These are phyloP conservation scores for Sympetrum striolatum DNA, from an alignment of 2,888 invertebrate species.

Conservation along the genomic window DNA sequence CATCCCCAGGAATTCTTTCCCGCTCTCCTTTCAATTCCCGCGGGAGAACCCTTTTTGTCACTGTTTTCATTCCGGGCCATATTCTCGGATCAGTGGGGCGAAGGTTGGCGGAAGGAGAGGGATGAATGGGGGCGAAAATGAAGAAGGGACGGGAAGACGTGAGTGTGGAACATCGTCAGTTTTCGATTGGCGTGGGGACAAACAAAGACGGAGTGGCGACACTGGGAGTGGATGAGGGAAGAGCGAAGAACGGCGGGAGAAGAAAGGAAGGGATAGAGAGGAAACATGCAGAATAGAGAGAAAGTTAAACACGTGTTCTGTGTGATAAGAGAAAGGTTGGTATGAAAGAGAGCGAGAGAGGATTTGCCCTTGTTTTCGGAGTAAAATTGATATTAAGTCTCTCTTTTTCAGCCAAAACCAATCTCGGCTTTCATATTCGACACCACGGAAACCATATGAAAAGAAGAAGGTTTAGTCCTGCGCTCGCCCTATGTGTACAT, in stretches of 20 bases:
- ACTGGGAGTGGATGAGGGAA: neutral
- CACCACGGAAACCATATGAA: neutral
- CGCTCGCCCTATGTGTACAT: no score
- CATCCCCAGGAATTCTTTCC: conserved; percentile 2
- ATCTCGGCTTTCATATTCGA: no score
- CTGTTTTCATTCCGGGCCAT: neutral
- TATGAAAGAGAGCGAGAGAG: no score
- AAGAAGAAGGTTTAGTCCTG: no score
- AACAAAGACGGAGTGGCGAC: neutral
- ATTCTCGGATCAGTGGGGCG: conserved; percentile 1
- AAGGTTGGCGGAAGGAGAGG: neutral
- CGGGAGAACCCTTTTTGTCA: conserved; percentile 1
- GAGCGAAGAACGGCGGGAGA: neutral
- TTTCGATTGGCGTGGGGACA: neutral
- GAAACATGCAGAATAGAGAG: neutral
- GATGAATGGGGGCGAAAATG: neutral
- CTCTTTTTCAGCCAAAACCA: no score
- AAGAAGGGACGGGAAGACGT: neutral
- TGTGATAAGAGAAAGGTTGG: no score
- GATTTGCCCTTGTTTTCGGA: no score
- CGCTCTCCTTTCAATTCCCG: neutral
- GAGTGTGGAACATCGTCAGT: neutral
- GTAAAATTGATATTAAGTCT: no score
- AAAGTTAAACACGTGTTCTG: neutral
- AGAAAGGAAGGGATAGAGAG: neutral